These are phyloP conservation scores for Raphicerus campestris DNA, from an alignment of 2,113 vertebrate genomes.

Conservation along the genomic window DNA sequence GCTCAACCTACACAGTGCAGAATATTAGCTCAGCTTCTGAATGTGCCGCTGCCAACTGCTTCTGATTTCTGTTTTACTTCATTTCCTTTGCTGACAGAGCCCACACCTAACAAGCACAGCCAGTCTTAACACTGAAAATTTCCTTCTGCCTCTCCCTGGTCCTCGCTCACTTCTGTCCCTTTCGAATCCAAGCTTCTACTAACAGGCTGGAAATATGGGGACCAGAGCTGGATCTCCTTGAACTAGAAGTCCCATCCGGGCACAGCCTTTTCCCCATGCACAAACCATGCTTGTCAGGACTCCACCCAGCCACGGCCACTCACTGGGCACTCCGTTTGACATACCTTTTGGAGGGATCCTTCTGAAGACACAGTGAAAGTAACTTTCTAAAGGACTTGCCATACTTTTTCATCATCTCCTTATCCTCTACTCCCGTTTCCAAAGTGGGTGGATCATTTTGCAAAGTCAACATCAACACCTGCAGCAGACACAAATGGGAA, in stretches of 20 bases:
- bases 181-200: not conserved
- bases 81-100: constrained; percentile 16
- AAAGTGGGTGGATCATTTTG: constrained; percentile 97
- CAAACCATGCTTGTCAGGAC: not conserved
- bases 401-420: constrained; percentile 97
- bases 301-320: not conserved
- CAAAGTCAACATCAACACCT: constrained; percentile 99
- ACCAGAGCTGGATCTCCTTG: not conserved
- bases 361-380: constrained; percentile 98
- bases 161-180: not conserved
- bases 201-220: not conserved
- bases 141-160: not conserved
- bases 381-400: constrained; percentile 99
- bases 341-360: constrained; percentile 98
- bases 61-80: constrained; percentile 46
- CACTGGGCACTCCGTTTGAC: constrained; percentile 11
- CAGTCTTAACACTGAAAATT: not conserved
- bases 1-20: constrained; percentile 31
- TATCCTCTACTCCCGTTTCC: constrained; percentile 97
- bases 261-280: not conserved
- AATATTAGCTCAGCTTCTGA: constrained; percentile 16
- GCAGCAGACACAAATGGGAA: constrained; percentile 56
- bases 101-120: constrained; percentile 26
- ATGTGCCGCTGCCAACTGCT: not conserved
- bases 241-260: not conserved